phyloP scores from a whole-genome alignment of 2,888 invertebrate genomes.

The Podabrus alpinus region DNA sequence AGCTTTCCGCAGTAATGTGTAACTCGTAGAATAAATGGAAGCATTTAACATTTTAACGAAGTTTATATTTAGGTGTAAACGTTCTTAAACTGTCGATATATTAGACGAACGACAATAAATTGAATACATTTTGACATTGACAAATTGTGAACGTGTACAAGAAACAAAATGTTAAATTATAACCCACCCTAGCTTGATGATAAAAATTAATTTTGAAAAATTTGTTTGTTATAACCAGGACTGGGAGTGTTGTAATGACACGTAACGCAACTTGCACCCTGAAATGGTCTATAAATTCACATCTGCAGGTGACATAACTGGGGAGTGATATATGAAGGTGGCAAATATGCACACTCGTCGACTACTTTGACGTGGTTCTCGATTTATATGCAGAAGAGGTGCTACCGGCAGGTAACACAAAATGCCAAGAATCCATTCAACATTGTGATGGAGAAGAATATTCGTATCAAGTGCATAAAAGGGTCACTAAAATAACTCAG shows the following conservation, averaged over 20 bases:
- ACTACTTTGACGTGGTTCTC: constrained; percentile 13
- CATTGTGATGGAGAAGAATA: constrained; percentile 10
- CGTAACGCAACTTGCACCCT: not conserved
- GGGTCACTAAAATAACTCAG: constrained; percentile 9
- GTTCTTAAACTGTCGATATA: constrained; percentile 14
- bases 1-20: not conserved
- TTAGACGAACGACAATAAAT: constrained; percentile 22
- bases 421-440: constrained; percentile 8
- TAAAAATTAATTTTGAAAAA: not conserved
- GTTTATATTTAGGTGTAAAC: constrained; percentile 6
- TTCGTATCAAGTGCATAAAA: constrained; percentile 9
- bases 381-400: constrained; percentile 21
- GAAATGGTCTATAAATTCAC: constrained; percentile 24
- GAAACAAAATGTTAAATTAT: constrained; percentile 9
- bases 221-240: not conserved
- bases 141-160: constrained; percentile 15
- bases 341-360: constrained; percentile 15
- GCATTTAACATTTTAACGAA: not conserved
- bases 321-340: constrained; percentile 24
- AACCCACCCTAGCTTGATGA: not conserved
- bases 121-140: constrained; percentile 19
- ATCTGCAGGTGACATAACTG: constrained; percentile 21
- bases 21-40: not conserved
- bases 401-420: constrained; percentile 14
- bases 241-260: not conserved